phyloP scores from a whole-genome alignment of 1,140 invertebrate genomes.

The Pseudachorutes palmiensis region DNA sequence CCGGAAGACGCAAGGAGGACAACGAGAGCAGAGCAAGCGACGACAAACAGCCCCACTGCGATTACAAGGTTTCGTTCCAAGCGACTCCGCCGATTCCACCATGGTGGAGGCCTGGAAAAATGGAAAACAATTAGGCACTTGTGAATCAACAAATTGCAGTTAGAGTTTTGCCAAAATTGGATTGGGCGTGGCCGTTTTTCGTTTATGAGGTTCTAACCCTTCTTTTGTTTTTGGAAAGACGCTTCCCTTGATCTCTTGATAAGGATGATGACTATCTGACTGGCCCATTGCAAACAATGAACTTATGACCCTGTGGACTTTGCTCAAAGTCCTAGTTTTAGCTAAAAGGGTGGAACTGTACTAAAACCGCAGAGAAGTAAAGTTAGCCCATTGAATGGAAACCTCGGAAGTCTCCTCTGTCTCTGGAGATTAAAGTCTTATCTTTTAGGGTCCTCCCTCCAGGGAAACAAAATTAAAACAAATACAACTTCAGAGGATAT shows the following conservation, averaged over 20 bases:
- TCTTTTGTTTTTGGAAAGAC: too few relatives aligned
- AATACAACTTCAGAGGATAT: too few relatives aligned
- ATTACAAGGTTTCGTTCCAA: conserved; percentile 67
- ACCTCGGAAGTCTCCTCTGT: background rate
- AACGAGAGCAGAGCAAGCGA: conserved; percentile 57
- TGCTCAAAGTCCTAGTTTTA: background rate
- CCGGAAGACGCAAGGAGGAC: conserved; percentile 51
- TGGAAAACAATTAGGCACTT: conserved; percentile 27
- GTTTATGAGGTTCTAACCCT: too few relatives aligned
- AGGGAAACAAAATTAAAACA: background rate
- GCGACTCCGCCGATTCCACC: conserved; percentile 71
- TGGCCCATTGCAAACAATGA: background rate
- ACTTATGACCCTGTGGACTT: background rate
- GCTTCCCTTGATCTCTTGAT: background rate
- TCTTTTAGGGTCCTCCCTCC: background rate
- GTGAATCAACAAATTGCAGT: background rate
- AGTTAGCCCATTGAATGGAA: too few relatives aligned
- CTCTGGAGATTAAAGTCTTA: too few relatives aligned
- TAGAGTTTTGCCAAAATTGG: background rate
- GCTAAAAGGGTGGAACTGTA: too few relatives aligned
- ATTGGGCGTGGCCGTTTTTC: too few relatives aligned
- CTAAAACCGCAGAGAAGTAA: background rate
- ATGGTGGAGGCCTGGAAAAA: conserved; percentile 67
- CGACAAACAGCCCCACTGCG: conserved; percentile 52
- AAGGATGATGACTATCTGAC: background rate